Percentiles rank a stretch among this genome's conserved stretches.
Conservation (phyloP, 2,888 invertebrate genomes). For the Acanthoscelides obtectus region DNA sequence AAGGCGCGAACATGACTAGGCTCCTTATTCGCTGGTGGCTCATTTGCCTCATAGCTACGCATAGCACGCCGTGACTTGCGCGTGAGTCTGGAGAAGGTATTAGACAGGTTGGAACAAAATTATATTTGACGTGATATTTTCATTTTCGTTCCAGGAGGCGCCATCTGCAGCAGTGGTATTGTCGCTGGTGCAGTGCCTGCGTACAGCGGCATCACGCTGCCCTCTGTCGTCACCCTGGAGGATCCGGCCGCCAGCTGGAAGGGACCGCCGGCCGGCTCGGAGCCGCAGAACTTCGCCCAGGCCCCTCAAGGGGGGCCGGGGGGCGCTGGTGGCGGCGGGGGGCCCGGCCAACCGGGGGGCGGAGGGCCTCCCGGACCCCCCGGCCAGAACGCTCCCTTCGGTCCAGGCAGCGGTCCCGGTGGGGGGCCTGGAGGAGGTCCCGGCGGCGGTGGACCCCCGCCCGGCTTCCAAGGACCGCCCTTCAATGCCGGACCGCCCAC, state of each 20-base stretch:
- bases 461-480: constrained; percentile 66
- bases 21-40: too few species aligned
- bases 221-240: constrained; percentile 71
- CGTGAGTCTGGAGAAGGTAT: too few species aligned
- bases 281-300: constrained; percentile 60
- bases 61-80: too few species aligned
- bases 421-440: constrained; percentile 47
- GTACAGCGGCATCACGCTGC: constrained; percentile 52
- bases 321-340: constrained; percentile 44
- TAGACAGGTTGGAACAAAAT: too few species aligned
- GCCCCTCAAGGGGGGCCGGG: constrained; percentile 58
- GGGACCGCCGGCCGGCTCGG: constrained; percentile 64
- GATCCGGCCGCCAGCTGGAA: constrained; percentile 76
- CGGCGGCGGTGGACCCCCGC: constrained; percentile 57
- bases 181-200: constrained; percentile 56
- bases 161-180: constrained; percentile 87
- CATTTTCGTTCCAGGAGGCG: constrained; percentile 52
- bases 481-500: constrained; percentile 73
- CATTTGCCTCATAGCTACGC: too few species aligned
- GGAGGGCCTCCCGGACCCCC: constrained; percentile 66
- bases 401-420: constrained; percentile 56
- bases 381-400: constrained; percentile 49
- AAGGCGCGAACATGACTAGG: too few species aligned
- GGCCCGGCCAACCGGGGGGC: constrained; percentile 57
- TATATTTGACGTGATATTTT: too few species aligned